Evolutionary conservation across 1,140 invertebrate genomes (phyloP).

Genomic region (Nylanderia fulva): DNA sequence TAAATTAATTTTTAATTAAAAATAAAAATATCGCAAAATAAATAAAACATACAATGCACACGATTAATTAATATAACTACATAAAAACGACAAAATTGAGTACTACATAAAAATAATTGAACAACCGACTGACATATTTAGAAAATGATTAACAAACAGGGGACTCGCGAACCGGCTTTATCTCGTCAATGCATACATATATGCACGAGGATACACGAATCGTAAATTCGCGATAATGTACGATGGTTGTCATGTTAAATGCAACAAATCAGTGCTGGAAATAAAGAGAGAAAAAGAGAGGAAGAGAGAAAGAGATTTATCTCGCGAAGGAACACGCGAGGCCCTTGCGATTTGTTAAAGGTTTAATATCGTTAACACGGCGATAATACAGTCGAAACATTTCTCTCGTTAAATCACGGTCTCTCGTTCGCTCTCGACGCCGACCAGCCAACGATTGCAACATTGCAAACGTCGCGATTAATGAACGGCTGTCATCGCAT

Average conservation of each 20-base stretch:
- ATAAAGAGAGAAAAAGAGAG: background rate
- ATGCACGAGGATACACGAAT: background rate
- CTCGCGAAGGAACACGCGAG: slow-evolving; percentile 6
- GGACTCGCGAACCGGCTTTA: background rate
- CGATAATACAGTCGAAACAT: slow-evolving; percentile 44
- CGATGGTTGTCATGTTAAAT: background rate
- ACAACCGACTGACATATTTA: slow-evolving; percentile 5
- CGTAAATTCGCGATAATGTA: slow-evolving; percentile 38
- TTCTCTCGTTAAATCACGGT: slow-evolving; percentile 10
- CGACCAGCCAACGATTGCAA: slow-evolving; percentile 20
- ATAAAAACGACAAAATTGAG: background rate
- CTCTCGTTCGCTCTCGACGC: slow-evolving; percentile 13
- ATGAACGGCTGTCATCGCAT: slow-evolving; percentile 58
- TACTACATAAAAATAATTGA: background rate
- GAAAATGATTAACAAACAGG: slow-evolving; percentile 39
- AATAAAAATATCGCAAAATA: no score
- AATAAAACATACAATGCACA: background rate
- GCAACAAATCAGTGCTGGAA: slow-evolving; percentile 29
- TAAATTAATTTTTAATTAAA: no score
- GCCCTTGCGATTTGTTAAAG: slow-evolving; percentile 10
- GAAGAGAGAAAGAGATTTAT: slow-evolving; percentile 13
- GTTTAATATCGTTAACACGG: slow-evolving; percentile 36
- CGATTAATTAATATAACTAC: slow-evolving; percentile 4
- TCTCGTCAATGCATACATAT: background rate
- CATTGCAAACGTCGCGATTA: slow-evolving; percentile 42